phyloP scores from a whole-genome alignment of 2,888 invertebrate genomes.

The Troilus luridus region DNA sequence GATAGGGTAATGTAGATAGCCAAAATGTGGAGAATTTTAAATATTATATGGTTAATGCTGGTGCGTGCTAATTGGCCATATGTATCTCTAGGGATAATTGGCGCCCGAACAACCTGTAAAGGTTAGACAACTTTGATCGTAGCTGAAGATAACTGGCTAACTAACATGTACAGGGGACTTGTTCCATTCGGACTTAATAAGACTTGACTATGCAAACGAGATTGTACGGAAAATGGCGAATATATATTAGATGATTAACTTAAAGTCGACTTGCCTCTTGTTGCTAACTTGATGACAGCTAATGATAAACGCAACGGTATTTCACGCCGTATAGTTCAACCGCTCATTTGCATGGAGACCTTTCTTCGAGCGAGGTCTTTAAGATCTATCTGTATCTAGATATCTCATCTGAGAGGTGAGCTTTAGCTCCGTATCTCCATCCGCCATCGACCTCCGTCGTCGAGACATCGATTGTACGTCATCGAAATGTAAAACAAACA shows the following conservation, averaged over 20 bases:
- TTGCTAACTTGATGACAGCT: background rate
- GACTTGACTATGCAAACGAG: background rate
- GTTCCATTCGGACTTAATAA: background rate
- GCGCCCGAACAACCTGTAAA: background rate
- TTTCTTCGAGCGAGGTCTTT: background rate
- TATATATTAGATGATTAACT: background rate
- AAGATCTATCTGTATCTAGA: background rate
- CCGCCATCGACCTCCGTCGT: background rate
- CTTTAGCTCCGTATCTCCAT: background rate
- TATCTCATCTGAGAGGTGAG: background rate
- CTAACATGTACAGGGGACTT: background rate
- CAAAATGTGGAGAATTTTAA: too few relatives aligned
- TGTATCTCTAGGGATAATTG: background rate
- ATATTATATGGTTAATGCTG: background rate
- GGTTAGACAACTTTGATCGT: background rate
- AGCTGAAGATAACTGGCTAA: background rate
- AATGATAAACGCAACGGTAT: background rate
- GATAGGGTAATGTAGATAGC: too few relatives aligned
- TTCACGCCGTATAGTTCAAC: background rate
- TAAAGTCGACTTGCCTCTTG: background rate
- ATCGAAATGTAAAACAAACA: background rate
- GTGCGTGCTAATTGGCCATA: background rate
- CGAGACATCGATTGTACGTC: background rate
- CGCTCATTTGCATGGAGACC: background rate
- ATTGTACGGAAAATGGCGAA: background rate